Evolutionary conservation across 2,797 vertebrate genomes (phyloP).

Genomic region (Peromyscus aztecus): DNA sequence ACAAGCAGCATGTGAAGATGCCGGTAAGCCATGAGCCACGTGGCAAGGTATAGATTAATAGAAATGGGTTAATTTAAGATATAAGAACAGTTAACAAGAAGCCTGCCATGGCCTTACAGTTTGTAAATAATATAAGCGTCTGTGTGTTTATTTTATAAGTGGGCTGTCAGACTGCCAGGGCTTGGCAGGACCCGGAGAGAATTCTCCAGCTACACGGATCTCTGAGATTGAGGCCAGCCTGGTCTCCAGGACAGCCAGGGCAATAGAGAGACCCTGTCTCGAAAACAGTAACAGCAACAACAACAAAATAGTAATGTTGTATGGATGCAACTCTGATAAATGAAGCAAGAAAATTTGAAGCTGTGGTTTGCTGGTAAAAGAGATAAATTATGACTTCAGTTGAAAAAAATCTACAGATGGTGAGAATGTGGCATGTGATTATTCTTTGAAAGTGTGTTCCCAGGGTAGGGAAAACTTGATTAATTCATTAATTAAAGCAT

Average conservation of each 20-base stretch:
- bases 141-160: no score
- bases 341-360: slow-evolving; percentile 26
- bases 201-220: background rate
- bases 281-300: background rate
- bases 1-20: no score
- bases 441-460: slow-evolving; percentile 70
- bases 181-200: no score
- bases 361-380: slow-evolving; percentile 13
- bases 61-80: no score
- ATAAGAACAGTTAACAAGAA: no score
- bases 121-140: no score
- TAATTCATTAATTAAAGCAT: slow-evolving; percentile 75
- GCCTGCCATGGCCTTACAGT: no score
- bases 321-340: slow-evolving; percentile 7
- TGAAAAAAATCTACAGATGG: slow-evolving; percentile 71
- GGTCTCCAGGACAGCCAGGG: background rate
- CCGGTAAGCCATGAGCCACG: no score
- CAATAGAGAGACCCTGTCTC: background rate
- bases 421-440: slow-evolving; percentile 57
- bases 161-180: no score
- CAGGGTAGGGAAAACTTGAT: slow-evolving; percentile 44
- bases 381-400: slow-evolving; percentile 45
- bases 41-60: no score
- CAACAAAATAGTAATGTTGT: background rate
- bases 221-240: background rate